Evolutionary conservation across 2,113 vertebrate genomes (phyloP).

Genomic region (Thoracochromis brauschi): DNA sequence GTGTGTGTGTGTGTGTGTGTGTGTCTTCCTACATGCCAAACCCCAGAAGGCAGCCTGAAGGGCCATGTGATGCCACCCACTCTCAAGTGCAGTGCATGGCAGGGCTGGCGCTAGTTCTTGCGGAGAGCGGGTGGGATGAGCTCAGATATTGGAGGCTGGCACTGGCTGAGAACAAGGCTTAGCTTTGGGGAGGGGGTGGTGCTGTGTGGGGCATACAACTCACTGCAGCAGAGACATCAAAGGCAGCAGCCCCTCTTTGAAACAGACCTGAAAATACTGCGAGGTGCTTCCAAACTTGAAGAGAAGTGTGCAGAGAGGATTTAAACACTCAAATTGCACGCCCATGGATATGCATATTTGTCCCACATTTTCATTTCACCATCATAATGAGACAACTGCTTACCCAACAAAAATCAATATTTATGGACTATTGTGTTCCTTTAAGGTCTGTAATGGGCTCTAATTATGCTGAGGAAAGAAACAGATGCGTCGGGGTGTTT

Average conservation of each 20-base stretch:
- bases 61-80: conserved; percentile 64
- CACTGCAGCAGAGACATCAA: conserved; percentile 35
- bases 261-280: conserved; percentile 12
- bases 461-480: conserved; percentile 13
- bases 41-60: conserved; percentile 41
- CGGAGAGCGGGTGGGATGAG: conserved; percentile 44
- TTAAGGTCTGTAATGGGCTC: neutral
- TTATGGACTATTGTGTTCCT: conserved; percentile 26
- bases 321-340: neutral
- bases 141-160: conserved; percentile 60
- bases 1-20: neutral
- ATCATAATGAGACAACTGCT: conserved; percentile 7
- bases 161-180: conserved; percentile 54
- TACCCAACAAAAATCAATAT: conserved; percentile 21
- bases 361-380: conserved; percentile 4
- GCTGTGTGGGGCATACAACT: neutral
- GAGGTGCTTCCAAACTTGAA: neutral
- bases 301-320: neutral
- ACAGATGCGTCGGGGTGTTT: conserved; percentile 2
- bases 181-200: neutral
- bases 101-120: conserved; percentile 38
- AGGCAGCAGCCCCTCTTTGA: conserved; percentile 11
- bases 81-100: conserved; percentile 40
- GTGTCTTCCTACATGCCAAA: conserved; percentile 16
- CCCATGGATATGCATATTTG: neutral